A percentile compares a stretch with the other conserved stretches of the same genome.
Evolutionary conservation across 2,113 vertebrate genomes (phyloP).

Genomic region (Felis chaus): DNA sequence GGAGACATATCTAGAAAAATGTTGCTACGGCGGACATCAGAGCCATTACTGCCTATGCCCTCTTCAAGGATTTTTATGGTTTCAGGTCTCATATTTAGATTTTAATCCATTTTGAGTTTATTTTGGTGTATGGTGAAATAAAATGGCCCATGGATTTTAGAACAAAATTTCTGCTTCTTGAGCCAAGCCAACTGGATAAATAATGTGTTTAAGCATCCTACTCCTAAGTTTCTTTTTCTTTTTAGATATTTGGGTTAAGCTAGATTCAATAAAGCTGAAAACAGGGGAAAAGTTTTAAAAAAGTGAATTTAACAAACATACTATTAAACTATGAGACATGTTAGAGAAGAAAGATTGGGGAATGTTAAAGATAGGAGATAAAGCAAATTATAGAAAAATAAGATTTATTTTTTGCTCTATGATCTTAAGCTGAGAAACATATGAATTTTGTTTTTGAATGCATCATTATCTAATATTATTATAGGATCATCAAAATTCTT

Average conservation of each 20-base stretch:
- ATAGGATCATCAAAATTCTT: not conserved
- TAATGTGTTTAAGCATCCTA: not conserved
- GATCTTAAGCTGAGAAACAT: slow-evolving; percentile 52
- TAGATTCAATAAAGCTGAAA: slow-evolving; percentile 17
- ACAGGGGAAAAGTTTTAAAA: not conserved
- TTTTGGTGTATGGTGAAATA: not conserved
- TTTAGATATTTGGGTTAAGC: not conserved
- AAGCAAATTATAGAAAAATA: slow-evolving; percentile 52
- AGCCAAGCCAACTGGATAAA: not conserved
- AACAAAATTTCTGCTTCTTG: not conserved
- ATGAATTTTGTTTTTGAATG: not conserved
- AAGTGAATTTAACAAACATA: not conserved
- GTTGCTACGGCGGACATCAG: not conserved
- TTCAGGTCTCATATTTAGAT: not conserved
- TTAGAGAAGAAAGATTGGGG: slow-evolving; percentile 32
- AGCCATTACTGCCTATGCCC: not conserved
- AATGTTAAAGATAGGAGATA: slow-evolving; percentile 51
- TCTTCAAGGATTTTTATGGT: not conserved
- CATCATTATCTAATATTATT: not conserved
- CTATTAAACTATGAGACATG: not conserved
- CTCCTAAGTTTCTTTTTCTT: not conserved
- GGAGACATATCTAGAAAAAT: not conserved
- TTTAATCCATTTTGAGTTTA: not conserved
- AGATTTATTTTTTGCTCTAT: not conserved
- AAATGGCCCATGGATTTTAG: not conserved